Conservation (phyloP, 1,140 invertebrate genomes). For the Archivesica marissinica region DNA sequence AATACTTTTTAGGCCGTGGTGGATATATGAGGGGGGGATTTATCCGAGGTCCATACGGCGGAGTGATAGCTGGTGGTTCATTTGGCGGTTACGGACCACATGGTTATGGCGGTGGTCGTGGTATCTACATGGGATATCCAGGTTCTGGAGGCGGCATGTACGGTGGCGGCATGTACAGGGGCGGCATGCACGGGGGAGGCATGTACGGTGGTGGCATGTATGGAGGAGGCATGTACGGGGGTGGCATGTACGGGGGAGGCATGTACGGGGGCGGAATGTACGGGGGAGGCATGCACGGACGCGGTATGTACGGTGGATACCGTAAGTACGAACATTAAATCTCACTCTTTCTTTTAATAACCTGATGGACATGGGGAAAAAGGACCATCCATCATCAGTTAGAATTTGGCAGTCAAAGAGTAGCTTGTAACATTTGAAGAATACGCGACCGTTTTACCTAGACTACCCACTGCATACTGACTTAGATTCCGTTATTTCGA, state of each 20-base stretch:
- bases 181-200: background rate
- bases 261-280: background rate
- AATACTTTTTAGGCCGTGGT: background rate
- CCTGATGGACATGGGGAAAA: background rate
- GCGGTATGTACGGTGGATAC: background rate
- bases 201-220: background rate
- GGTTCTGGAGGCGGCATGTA: background rate
- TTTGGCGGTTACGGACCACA: constrained; percentile 16
- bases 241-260: background rate
- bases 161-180: background rate
- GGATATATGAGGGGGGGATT: background rate
- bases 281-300: background rate
- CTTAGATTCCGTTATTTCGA: too few species aligned
- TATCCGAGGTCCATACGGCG: background rate
- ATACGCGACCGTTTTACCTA: too few species aligned
- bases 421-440: too few species aligned
- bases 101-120: background rate
- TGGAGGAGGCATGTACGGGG: background rate
- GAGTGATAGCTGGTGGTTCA: background rate
- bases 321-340: background rate
- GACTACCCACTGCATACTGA: too few species aligned
- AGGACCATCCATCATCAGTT: too few species aligned
- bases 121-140: constrained; percentile 2
- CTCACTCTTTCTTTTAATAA: background rate
- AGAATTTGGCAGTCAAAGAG: too few species aligned